Evolutionary conservation across 2,797 vertebrate genomes (phyloP).

Genomic region (Pipistrellus kuhlii): DNA sequence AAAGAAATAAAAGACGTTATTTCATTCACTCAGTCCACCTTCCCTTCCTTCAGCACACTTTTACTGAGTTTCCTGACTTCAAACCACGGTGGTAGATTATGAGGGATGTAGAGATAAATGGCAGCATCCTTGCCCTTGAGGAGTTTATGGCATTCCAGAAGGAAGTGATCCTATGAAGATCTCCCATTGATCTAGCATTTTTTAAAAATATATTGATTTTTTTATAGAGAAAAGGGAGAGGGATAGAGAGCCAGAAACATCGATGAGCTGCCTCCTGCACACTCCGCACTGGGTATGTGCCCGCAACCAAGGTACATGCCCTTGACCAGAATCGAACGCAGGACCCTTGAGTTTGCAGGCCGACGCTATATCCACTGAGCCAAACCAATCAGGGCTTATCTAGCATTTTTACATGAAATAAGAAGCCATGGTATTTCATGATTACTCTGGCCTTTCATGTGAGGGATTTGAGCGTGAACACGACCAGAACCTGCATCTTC

Average conservation of each 20-base stretch:
- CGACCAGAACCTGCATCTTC: background rate
- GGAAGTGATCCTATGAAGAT: background rate
- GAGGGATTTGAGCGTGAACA: background rate
- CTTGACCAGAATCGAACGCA: too few relatives aligned
- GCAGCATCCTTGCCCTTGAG: background rate
- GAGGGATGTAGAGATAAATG: background rate
- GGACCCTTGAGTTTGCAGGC: too few relatives aligned
- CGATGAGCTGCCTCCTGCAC: too few relatives aligned
- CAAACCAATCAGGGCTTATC: too few relatives aligned
- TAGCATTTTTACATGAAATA: constrained; percentile 19
- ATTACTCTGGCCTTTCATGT: background rate
- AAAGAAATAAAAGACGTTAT: background rate
- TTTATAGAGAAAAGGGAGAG: too few relatives aligned
- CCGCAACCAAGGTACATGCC: too few relatives aligned
- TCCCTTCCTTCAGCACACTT: background rate
- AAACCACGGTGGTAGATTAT: background rate
- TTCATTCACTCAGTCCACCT: background rate
- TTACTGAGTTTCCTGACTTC: background rate
- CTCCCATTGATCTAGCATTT: background rate
- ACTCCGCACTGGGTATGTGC: too few relatives aligned
- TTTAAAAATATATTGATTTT: too few relatives aligned
- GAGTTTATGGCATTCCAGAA: background rate
- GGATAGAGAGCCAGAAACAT: too few relatives aligned
- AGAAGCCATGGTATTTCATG: background rate
- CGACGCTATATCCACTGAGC: too few relatives aligned